Base-by-base conservation (phyloP, 2,888 invertebrate species). In the Lycocerus yunnanus region DNA sequence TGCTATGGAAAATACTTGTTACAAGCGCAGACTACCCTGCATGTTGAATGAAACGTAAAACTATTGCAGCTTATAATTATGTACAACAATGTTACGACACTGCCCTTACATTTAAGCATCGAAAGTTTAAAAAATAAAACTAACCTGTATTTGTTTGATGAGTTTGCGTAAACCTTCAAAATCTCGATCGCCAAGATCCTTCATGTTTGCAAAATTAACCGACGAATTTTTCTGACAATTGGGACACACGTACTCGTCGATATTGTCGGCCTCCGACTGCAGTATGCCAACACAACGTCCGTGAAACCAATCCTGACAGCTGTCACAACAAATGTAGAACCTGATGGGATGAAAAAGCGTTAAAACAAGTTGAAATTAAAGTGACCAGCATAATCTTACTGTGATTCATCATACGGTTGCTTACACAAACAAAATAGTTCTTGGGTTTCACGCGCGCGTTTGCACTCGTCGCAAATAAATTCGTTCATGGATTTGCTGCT, bases 271-370 rank as follows among this genome's bases (percentile, higher is more conserved):
- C 86, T 97, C 97, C 3, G 95, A 95, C 84, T 96, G 97, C 68
- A 97, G 88, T 83, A 97, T 96, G 58, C 98, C 98, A 63, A 99
- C 98, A 88, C 99, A 99, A 73, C 96, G 91, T 8, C 98, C 98
- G 87, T 99, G 99, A 89, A 98, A 99, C 99, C 99, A 99, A 88
- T 97, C 98, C 87, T 98, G 97, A 87, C 99, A 99, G 78, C 95
- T 93, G 89, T 99, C 99, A 87, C 99, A 99, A 85, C 98, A 98
- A 84, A 99, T 98, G 88, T 99, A 99, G 90, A 99, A 99, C 87
- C 97, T 97, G 85, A 59, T n/a, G 89, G 71, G 79, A 74, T 74
- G 73, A 24, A 20, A 74, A 76, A 68, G 58, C 69, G 59, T 16
- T 67, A 67, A 20, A 43, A 65, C 59, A 9, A 4, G 16, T 16